Percentiles rank a stretch among this genome's conserved stretches.
Conservation (phyloP, 2,113 vertebrate genomes). For the Upupa epops region DNA sequence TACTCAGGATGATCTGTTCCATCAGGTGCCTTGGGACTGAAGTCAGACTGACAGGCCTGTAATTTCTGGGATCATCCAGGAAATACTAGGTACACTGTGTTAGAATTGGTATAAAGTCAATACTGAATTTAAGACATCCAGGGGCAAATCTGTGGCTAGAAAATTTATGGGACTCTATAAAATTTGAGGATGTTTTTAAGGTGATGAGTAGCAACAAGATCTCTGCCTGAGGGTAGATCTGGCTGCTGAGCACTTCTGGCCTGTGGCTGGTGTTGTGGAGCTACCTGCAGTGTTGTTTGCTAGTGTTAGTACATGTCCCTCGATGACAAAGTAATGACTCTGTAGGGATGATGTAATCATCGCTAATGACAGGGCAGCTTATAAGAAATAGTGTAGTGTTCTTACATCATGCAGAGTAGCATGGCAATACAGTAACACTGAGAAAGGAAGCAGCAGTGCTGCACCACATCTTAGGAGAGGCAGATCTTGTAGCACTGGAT, state of each 20-base stretch:
- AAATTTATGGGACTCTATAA: not conserved
- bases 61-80: too few species aligned
- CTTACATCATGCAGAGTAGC: not conserved
- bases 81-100: not conserved
- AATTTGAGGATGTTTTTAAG: not conserved
- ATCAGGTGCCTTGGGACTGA: too few species aligned
- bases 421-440: not conserved
- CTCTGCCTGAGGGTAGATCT: too few species aligned
- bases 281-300: not conserved
- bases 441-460: not conserved
- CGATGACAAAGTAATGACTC: not conserved
- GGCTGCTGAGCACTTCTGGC: not conserved
- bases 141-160: not conserved
- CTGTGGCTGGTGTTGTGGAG: rapidly evolving
- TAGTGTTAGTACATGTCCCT: not conserved
- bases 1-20: too few species aligned
- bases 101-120: not conserved
- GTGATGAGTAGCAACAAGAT: not conserved
- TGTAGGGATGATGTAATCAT: not conserved
- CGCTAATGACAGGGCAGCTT: not conserved
- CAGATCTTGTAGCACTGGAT: not conserved
- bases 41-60: too few species aligned
- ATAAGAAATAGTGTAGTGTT: not conserved
- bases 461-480: not conserved
- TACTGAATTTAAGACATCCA: not conserved